phyloP scores from a whole-genome alignment of 2,888 invertebrate species.

The Thymelicus sylvestris region DNA sequence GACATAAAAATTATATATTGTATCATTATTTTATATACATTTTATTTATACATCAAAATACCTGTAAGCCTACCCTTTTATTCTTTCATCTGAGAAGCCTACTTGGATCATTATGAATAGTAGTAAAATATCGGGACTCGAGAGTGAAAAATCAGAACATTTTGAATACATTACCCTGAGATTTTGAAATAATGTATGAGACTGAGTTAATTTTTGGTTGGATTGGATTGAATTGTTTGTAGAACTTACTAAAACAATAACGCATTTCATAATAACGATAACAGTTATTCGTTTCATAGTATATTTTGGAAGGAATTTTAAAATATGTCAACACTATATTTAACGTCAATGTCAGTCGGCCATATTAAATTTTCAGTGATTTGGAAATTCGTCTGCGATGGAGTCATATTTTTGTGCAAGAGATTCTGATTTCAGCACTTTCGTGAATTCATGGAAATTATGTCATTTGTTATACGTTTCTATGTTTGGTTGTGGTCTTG shows the following conservation, averaged over 20 bases:
- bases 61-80: too few relatives aligned
- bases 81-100: too few relatives aligned
- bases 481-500: constrained; percentile 75
- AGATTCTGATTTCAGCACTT: constrained; percentile 77
- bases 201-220: neutral
- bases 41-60: too few relatives aligned
- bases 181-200: too few relatives aligned
- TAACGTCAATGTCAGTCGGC: constrained; percentile 51
- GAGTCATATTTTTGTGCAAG: constrained; percentile 82
- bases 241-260: neutral
- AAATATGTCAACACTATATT: constrained; percentile 51
- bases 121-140: too few relatives aligned
- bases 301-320: constrained; percentile 40
- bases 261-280: neutral
- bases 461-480: constrained; percentile 78
- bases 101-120: too few relatives aligned
- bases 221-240: too few relatives aligned
- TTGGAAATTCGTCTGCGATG: constrained; percentile 82
- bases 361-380: constrained; percentile 77
- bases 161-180: too few relatives aligned
- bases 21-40: too few relatives aligned
- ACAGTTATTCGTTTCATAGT: constrained; percentile 11
- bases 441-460: constrained; percentile 81
- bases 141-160: too few relatives aligned
- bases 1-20: too few relatives aligned